Conservation (phyloP, 2,797 vertebrate genomes). For the Hirundo rustica region DNA sequence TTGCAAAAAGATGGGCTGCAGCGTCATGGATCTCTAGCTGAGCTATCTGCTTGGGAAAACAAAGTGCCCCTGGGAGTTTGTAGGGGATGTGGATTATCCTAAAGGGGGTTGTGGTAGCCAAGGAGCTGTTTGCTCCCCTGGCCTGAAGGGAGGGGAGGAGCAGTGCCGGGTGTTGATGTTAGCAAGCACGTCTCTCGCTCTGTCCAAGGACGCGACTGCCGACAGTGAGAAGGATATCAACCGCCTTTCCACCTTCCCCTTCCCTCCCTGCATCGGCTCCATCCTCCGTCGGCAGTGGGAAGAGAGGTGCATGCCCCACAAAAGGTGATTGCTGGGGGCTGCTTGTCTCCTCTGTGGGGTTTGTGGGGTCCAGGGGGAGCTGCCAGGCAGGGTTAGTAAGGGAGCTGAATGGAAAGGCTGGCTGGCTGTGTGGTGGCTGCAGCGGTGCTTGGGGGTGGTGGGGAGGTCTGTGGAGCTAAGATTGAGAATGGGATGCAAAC, state of each 20-base stretch:
- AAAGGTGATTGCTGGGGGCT: slow-evolving; percentile 66
- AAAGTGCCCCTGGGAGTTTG: not conserved
- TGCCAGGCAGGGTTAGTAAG: not conserved
- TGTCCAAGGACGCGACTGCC: slow-evolving; percentile 71
- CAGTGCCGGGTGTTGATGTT: not conserved
- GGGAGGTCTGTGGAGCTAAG: not conserved
- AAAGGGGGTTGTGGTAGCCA: not conserved
- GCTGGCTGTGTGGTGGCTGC: not conserved
- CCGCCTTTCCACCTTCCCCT: slow-evolving; percentile 91
- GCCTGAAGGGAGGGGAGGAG: not conserved
- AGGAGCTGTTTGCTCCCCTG: not conserved
- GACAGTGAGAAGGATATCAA: slow-evolving; percentile 92
- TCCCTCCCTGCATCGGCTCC: slow-evolving; percentile 89
- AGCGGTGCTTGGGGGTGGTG: not conserved
- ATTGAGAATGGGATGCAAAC: not conserved
- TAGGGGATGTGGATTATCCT: not conserved
- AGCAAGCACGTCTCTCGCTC: not conserved
- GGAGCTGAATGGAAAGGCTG: not conserved
- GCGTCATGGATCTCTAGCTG: not conserved
- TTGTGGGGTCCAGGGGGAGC: not conserved
- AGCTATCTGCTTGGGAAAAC: not conserved
- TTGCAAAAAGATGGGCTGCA: not conserved
- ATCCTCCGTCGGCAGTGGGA: slow-evolving; percentile 86
- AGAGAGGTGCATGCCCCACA: slow-evolving; percentile 65
- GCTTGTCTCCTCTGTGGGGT: not conserved